A percentile compares a stretch with the other conserved stretches of the same genome.
Evolutionary conservation across 2,797 vertebrate species (phyloP).

Genomic region (Amphiprion clarkii): DNA sequence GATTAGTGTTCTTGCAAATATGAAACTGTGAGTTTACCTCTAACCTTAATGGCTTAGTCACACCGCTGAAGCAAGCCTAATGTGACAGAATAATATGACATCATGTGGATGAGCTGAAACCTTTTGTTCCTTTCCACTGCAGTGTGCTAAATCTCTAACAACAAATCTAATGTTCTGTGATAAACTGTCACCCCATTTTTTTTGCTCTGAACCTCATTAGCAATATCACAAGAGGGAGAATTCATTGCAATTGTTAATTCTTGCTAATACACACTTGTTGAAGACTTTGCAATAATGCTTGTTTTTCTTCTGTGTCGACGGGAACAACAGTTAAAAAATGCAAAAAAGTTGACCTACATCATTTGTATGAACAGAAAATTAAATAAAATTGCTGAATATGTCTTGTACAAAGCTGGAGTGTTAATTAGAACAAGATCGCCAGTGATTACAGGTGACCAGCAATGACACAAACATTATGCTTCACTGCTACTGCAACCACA

Average conservation of each 20-base stretch:
- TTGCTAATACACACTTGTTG: not conserved
- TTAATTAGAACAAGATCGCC: conserved; percentile 20
- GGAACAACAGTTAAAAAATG: not conserved
- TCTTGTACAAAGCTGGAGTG: not conserved
- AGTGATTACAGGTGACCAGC: conserved; percentile 22
- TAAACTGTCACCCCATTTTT: conserved; percentile 4
- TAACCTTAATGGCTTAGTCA: conserved; percentile 19
- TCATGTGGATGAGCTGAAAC: conserved; percentile 30
- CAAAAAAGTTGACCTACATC: not conserved
- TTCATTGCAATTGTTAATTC: not conserved
- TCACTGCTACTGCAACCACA: not conserved
- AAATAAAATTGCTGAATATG: not conserved
- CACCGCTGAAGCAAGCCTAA: conserved; percentile 3
- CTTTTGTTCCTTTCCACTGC: conserved; percentile 34
- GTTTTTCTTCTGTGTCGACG: not conserved
- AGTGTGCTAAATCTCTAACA: conserved; percentile 33
- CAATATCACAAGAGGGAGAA: not conserved
- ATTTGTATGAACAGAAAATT: not conserved
- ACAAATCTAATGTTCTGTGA: conserved; percentile 33
- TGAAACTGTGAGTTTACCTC: conserved; percentile 1
- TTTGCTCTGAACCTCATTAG: not conserved
- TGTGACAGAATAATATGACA: conserved; percentile 29
- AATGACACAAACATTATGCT: conserved; percentile 17
- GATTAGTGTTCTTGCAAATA: not conserved
- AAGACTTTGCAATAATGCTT: not conserved